phyloP scores from a whole-genome alignment of 2,797 vertebrate species.

The Sorex maritimensis region DNA sequence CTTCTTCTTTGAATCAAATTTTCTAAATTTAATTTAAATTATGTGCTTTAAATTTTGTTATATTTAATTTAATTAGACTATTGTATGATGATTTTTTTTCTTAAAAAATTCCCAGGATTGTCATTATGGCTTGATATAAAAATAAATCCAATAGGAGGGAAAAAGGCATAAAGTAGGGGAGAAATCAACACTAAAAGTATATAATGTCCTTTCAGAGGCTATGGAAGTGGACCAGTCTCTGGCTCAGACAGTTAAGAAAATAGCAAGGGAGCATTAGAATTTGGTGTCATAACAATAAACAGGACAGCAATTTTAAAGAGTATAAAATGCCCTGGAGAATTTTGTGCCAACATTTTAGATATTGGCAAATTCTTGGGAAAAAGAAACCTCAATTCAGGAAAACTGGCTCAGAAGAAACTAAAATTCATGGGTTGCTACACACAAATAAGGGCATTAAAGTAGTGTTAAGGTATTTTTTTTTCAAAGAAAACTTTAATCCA shows the following conservation, averaged over 20 bases:
- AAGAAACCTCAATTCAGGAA: background rate
- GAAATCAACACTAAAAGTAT: background rate
- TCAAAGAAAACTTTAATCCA: conserved; percentile 8
- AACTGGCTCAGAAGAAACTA: background rate
- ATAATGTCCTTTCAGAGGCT: background rate
- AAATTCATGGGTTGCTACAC: background rate
- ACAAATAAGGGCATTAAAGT: background rate
- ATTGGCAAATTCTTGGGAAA: background rate
- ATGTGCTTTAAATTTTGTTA: background rate
- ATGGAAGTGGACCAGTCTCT: background rate
- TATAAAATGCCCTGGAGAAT: background rate
- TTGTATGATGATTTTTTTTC: background rate
- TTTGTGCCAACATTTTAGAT: conserved; percentile 19
- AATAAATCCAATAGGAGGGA: background rate
- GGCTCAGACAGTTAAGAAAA: background rate
- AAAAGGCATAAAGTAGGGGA: too few species aligned
- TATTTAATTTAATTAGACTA: background rate
- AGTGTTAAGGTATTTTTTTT: background rate
- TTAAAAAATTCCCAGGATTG: background rate
- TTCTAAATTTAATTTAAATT: conserved; percentile 9
- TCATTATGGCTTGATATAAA: background rate
- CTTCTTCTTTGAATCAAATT: background rate
- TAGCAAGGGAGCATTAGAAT: too few species aligned
- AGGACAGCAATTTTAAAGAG: background rate
- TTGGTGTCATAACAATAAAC: background rate